Evolutionary conservation across 1,140 invertebrate species (phyloP).

Genomic region (Heliconius hermathena): DNA sequence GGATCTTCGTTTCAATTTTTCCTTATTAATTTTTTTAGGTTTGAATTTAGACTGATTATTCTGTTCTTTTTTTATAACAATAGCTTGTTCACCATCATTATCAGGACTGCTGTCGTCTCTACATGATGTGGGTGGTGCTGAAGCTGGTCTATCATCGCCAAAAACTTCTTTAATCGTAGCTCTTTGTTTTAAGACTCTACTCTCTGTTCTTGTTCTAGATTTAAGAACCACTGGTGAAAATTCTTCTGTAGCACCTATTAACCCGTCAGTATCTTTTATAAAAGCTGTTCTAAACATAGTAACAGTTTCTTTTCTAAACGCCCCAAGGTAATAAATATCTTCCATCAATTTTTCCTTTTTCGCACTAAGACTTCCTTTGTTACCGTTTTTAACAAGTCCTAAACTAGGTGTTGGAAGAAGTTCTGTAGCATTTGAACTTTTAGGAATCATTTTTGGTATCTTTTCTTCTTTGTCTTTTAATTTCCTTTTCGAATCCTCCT

Average conservation of each 20-base stretch:
- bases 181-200: slow-evolving; percentile 87
- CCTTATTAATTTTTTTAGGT: slow-evolving; percentile 64
- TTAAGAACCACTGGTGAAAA: slow-evolving; percentile 88
- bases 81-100: slow-evolving; percentile 49
- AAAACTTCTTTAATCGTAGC: slow-evolving; percentile 91
- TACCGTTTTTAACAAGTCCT: slow-evolving; percentile 75
- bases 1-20: slow-evolving; percentile 66
- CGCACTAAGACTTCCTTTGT: slow-evolving; percentile 77
- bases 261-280: slow-evolving; percentile 83
- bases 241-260: slow-evolving; percentile 81
- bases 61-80: slow-evolving; percentile 63
- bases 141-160: slow-evolving; percentile 82
- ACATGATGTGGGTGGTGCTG: slow-evolving; percentile 80
- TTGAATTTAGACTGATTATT: slow-evolving; percentile 69
- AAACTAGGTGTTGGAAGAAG: slow-evolving; percentile 84
- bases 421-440: slow-evolving; percentile 82
- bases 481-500: slow-evolving; percentile 83
- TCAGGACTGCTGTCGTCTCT: slow-evolving; percentile 66
- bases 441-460: slow-evolving; percentile 80
- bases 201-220: slow-evolving; percentile 89
- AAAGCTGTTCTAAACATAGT: slow-evolving; percentile 86
- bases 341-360: slow-evolving; percentile 80
- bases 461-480: slow-evolving; percentile 80
- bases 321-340: slow-evolving; percentile 84
- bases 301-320: slow-evolving; percentile 87